A percentile compares a stretch with the other conserved stretches of the same genome.
Conservation (phyloP, 2,888 invertebrate genomes). For the Eremobia ochroleuca region DNA sequence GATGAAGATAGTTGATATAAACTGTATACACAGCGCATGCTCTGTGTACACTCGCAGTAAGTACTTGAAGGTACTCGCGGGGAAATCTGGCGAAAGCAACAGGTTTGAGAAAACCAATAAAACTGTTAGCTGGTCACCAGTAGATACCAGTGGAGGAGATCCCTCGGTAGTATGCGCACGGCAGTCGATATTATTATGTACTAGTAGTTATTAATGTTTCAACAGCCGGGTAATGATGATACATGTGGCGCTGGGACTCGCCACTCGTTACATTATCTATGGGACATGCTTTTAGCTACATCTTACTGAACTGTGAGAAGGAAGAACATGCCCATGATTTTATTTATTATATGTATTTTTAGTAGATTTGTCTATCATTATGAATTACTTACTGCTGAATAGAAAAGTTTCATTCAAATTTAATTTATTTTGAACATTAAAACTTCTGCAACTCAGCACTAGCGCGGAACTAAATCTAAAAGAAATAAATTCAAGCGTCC, state of each 20-base stretch:
- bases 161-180: neutral
- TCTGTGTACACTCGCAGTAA: neutral
- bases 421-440: neutral
- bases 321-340: neutral
- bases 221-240: slow-evolving; percentile 4
- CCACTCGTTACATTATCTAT: neutral
- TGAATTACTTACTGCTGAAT: neutral
- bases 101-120: slow-evolving; percentile 46
- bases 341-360: no score
- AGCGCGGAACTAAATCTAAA: slow-evolving; percentile 17
- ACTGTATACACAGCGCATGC: neutral
- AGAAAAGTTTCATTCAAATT: neutral
- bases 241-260: neutral
- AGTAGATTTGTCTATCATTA: neutral
- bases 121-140: slow-evolving; percentile 25
- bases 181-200: neutral
- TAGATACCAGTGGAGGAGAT: neutral
- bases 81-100: slow-evolving; percentile 48
- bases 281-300: neutral
- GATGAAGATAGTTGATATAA: neutral
- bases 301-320: neutral
- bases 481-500: slow-evolving; percentile 22
- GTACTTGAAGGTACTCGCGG: slow-evolving; percentile 8
- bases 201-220: neutral
- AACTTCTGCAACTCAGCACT: slow-evolving; percentile 12